phyloP scores from a whole-genome alignment of 30 jellyfish, hydroid and myxozoan genomes.

The Hydra vulgaris region DNA sequence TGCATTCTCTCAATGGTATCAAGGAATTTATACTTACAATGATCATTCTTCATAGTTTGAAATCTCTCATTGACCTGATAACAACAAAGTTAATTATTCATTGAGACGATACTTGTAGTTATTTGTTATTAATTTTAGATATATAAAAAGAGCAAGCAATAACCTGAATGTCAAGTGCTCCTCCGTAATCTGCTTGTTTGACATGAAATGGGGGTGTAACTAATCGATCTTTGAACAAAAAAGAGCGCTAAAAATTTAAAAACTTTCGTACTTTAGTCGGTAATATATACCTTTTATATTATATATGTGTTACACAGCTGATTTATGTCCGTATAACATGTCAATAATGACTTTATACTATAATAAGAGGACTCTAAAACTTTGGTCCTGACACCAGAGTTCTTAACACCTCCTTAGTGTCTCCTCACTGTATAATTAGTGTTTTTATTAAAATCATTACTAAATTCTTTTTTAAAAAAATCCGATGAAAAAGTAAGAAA shows the following conservation, averaged over 20 bases:
- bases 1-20: slow-evolving; percentile 85
- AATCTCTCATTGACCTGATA: slow-evolving; percentile 41
- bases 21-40: slow-evolving; percentile 40
- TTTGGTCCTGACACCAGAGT: no score
- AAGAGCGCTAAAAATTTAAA: slow-evolving; percentile 64
- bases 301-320: no score
- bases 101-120: background rate
- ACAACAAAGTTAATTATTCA: background rate
- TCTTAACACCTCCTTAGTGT: no score
- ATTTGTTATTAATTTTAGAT: background rate
- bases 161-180: slow-evolving; percentile 76
- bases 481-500: no score
- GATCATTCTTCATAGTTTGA: slow-evolving; percentile 7
- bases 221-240: slow-evolving; percentile 52
- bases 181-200: slow-evolving; percentile 53
- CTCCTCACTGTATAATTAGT: no score
- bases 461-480: no score
- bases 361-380: no score
- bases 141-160: background rate
- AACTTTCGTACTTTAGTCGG: background rate
- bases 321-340: no score
- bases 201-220: slow-evolving; percentile 81
- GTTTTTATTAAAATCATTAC: no score
- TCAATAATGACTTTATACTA: no score
- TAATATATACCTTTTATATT: no score